Percentiles rank a stretch among this genome's conserved stretches.
Conservation (phyloP, 2,888 invertebrate genomes). For the Lepetodrilus schrolli region DNA sequence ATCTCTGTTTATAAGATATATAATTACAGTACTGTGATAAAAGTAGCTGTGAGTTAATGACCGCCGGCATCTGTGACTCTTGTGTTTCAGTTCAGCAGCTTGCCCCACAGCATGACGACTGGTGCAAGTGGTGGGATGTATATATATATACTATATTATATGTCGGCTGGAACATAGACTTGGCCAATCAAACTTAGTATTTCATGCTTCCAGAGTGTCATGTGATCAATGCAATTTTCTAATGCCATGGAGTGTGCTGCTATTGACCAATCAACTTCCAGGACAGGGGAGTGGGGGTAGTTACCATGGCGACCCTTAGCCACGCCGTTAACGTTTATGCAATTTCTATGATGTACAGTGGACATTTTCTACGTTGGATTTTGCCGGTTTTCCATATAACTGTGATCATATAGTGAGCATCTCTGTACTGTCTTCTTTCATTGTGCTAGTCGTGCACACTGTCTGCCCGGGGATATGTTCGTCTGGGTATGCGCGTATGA, state of each 20-base stretch:
- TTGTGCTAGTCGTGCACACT: not conserved
- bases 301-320: constrained; percentile 7
- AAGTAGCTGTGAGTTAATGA: too few species aligned
- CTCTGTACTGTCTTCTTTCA: not conserved
- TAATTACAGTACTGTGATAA: too few species aligned
- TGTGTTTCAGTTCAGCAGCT: not conserved
- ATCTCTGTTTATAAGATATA: too few species aligned
- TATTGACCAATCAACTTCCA: not conserved
- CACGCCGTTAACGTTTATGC: constrained; percentile 25
- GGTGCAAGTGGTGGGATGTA: too few species aligned
- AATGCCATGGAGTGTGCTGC: constrained; percentile 26
- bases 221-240: constrained; percentile 31
- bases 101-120: not conserved
- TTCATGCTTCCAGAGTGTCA: constrained; percentile 28
- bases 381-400: constrained; percentile 15
- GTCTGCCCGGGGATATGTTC: too few species aligned
- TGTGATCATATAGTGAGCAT: constrained; percentile 11
- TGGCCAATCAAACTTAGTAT: not conserved
- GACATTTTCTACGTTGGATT: constrained; percentile 22
- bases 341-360: constrained; percentile 16
- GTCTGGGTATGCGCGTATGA: too few species aligned
- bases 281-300: constrained; percentile 11
- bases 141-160: too few species aligned
- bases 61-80: too few species aligned
- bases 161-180: not conserved